Percentiles rank a stretch among this genome's conserved stretches.
Conservation (phyloP, 2,888 invertebrate species). For the Clepsis dumicolana region DNA sequence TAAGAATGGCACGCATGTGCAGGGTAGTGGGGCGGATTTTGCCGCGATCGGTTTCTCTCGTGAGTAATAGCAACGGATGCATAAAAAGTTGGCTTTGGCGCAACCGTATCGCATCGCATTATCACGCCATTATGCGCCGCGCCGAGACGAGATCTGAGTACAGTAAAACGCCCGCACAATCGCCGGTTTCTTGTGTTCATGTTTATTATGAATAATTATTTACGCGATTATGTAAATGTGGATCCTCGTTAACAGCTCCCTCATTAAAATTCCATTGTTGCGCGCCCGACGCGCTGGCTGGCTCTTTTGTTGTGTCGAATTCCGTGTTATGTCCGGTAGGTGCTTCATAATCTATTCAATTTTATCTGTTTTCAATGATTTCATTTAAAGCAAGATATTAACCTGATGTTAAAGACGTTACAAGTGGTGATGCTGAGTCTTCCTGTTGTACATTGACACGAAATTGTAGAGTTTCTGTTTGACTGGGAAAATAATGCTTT, state of each 20-base stretch:
- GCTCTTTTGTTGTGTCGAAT: constrained; percentile 69
- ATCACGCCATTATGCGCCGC: constrained; percentile 59
- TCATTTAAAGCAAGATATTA: constrained; percentile 35
- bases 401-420: not conserved
- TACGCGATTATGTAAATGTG: constrained; percentile 80
- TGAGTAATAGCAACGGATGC: constrained; percentile 56
- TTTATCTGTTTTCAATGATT: constrained; percentile 41
- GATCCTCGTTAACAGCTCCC: constrained; percentile 72
- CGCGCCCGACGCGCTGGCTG: constrained; percentile 63
- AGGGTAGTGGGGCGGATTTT: constrained; percentile 49
- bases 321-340: constrained; percentile 52
- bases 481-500: too few relatives aligned
- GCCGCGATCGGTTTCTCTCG: constrained; percentile 55
- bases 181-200: constrained; percentile 64
- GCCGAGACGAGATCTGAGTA: constrained; percentile 60
- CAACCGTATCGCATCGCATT: constrained; percentile 58
- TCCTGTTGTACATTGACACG: too few relatives aligned
- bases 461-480: too few relatives aligned
- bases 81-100: constrained; percentile 54
- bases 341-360: constrained; percentile 45
- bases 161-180: constrained; percentile 57
- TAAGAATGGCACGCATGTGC: constrained; percentile 52
- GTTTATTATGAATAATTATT: constrained; percentile 78
- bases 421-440: too few relatives aligned
- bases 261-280: constrained; percentile 82